phyloP scores from a whole-genome alignment of 2,797 vertebrate species.

The Acipenser oxyrinchus region DNA sequence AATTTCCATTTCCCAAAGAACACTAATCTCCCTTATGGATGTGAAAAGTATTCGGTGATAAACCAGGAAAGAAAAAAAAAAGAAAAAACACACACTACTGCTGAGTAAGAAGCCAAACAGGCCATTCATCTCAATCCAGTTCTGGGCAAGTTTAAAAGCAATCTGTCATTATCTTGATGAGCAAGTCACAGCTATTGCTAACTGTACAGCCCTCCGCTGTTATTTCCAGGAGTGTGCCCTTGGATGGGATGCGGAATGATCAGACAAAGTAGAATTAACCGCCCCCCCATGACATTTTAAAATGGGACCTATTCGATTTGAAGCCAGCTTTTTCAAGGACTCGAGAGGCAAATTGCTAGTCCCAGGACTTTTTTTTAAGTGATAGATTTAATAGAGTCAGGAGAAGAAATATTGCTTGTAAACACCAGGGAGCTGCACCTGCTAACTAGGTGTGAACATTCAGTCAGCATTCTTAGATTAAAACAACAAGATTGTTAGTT shows the following conservation, averaged over 20 bases:
- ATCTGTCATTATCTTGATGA: conserved; percentile 74
- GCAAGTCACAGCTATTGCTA: conserved; percentile 41
- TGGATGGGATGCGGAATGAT: conserved; percentile 49
- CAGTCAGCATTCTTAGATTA: not conserved
- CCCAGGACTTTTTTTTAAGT: conserved; percentile 23
- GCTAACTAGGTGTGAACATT: conserved; percentile 38
- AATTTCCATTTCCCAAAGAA: conserved; percentile 60
- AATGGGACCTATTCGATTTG: not conserved
- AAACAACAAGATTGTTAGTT: no score
- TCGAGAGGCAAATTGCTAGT: conserved; percentile 35
- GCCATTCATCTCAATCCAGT: conserved; percentile 66
- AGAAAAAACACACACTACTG: conserved; percentile 46
- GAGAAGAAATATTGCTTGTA: not conserved
- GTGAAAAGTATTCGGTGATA: conserved; percentile 54
- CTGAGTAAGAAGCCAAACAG: conserved; percentile 67
- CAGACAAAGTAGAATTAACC: conserved; percentile 47
- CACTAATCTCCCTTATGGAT: conserved; percentile 58
- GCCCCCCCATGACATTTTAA: conserved; percentile 17
- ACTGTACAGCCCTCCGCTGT: conserved; percentile 40
- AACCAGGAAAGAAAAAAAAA: conserved; percentile 43
- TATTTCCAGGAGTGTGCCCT: conserved; percentile 51
- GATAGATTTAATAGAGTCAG: conserved; percentile 32
- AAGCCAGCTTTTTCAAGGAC: conserved; percentile 38
- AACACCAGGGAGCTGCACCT: conserved; percentile 39
- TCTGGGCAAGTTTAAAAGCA: conserved; percentile 59